Base-by-base conservation (phyloP, 2,113 vertebrate genomes). In the zebrafish (Danio rerio) region DNA sequence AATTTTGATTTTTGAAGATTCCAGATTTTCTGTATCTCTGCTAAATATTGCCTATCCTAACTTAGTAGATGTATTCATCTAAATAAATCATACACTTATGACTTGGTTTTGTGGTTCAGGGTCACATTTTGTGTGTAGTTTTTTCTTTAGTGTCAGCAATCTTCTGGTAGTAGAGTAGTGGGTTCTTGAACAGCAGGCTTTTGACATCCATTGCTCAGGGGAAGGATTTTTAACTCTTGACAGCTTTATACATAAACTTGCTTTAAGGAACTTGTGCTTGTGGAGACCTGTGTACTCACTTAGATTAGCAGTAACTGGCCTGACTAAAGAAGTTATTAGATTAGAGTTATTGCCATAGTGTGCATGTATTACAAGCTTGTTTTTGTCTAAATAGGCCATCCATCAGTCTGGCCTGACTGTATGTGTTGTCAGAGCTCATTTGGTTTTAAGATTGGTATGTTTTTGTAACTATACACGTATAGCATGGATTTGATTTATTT, bases 221-320 rank as follows among this genome's bases (percentile, higher is more conserved):
- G 49, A 79, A 59, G 6, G 21, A 31, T 82, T 75, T 84, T 84
- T 58, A 31, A 52, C 65, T 58, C 55, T 16, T 84, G 75, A 50
- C 61, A 75, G n/a, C 74, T 78, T 77, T 31, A 82, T 75, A 82
- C 69, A 76, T 77, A 83, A 86, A 86, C 59, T 70, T 83, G 56
- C 72, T 59, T 65, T 42, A 20, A 69, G 56, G 71, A n/a, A 13
- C 21, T 80, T 50, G 75, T 6, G 18, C 66, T 49, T 81, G 75
- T 56, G 58, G 69, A 76, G 62, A 55, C 81, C 55, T 72, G 69
- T 20, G 59, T 53, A 53, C 50, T 76, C 61, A 78, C 62, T 56
- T 75, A 81, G 65, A 83, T 5, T 78, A 59, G 47, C 70, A 76
- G 45, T 21, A 20, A 65, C 59, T 18, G 40, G 11, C 55, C 63